A percentile compares a stretch with the other conserved stretches of the same genome.
Conservation (phyloP, 2,888 invertebrate genomes). For the Yponomeuta evonymella region DNA sequence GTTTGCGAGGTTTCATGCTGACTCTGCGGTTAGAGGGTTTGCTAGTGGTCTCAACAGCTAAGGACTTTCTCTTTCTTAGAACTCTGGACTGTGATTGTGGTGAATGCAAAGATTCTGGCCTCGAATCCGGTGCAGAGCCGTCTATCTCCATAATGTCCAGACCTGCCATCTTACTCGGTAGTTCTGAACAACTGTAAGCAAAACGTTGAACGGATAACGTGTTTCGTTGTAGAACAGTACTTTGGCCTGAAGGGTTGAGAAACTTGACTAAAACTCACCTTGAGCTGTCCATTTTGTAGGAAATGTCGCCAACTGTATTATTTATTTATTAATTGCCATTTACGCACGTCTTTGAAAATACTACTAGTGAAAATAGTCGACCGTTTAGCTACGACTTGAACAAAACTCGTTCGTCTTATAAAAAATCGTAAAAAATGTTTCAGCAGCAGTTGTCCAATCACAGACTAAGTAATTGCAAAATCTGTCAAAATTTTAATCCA, state of each 20-base stretch:
- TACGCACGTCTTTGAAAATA: neutral
- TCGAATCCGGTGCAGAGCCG: conserved; percentile 28
- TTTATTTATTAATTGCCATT: neutral
- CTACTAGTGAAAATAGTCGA: neutral
- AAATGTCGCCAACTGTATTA: neutral
- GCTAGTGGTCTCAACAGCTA: conserved; percentile 42
- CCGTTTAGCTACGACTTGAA: neutral
- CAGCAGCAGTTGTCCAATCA: no score
- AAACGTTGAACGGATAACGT: conserved; percentile 35
- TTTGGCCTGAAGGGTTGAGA: neutral
- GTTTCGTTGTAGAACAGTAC: conserved; percentile 27
- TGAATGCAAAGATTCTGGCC: conserved; percentile 29
- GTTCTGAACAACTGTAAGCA: conserved; percentile 31
- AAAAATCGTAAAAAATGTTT: no score
- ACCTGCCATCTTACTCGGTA: conserved; percentile 66
- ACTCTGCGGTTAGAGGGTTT: conserved; percentile 65
- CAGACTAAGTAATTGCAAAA: no score
- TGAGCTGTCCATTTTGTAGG: neutral
- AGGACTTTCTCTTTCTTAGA: conserved; percentile 58
- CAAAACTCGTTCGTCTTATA: no score
- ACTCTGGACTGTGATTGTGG: conserved; percentile 43
- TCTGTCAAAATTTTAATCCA: no score
- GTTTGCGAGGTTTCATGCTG: conserved; percentile 65
- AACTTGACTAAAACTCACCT: neutral
- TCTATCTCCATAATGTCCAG: conserved; percentile 65